A percentile compares a stretch with the other conserved stretches of the same genome.
Evolutionary conservation across 2,113 vertebrate genomes (phyloP).

Genomic region (Leiothrix lutea): DNA sequence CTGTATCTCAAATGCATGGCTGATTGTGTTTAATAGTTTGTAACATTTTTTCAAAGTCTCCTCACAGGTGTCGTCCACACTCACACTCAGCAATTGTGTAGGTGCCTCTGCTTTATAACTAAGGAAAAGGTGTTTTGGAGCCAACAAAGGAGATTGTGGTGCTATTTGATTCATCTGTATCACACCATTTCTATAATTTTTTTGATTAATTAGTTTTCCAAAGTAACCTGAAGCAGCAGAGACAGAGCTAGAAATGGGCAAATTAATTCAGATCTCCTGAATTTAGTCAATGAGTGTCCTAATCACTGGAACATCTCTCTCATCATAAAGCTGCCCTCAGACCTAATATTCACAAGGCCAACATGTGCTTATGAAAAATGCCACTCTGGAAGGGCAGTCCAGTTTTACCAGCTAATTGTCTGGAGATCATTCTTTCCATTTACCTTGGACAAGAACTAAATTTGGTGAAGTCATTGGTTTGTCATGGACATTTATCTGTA

Average conservation of each 20-base stretch:
- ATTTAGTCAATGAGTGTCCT: not conserved
- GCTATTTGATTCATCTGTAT: not conserved
- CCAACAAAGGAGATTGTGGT: not conserved
- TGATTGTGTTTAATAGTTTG: not conserved
- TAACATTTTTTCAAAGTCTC: not conserved
- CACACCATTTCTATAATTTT: not conserved
- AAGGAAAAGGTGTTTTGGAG: not conserved
- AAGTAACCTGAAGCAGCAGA: not conserved
- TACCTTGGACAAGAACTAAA: not conserved
- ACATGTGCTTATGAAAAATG: not conserved
- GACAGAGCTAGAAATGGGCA: not conserved
- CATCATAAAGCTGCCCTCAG: not conserved
- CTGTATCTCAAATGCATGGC: not conserved
- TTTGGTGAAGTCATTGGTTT: not conserved
- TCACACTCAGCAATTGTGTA: not conserved
- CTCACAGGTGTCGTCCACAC: rapidly evolving
- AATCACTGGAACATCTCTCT: not conserved
- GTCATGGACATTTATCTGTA: not conserved
- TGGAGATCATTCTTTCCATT: not conserved
- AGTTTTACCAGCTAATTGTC: not conserved
- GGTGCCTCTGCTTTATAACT: not conserved
- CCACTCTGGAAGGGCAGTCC: not conserved
- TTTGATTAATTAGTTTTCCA: not conserved
- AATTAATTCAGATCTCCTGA: not conserved
- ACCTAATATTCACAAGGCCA: not conserved